A percentile compares a stretch with the other conserved stretches of the same genome.
Conservation (phyloP, 2,797 vertebrate genomes). For the Eremophila alpestris region DNA sequence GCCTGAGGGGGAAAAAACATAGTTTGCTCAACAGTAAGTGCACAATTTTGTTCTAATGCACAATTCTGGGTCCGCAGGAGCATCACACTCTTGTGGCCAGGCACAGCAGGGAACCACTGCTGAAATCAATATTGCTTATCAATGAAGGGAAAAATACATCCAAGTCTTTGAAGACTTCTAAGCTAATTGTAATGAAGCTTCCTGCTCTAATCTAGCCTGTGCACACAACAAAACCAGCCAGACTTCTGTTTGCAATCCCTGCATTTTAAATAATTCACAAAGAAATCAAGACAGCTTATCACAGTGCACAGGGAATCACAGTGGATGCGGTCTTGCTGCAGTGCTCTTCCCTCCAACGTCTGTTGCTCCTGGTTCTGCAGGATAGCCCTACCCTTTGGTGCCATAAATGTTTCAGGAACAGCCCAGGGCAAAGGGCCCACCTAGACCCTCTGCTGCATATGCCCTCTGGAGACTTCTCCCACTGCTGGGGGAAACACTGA, state of each 20-base stretch:
- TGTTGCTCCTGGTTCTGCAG: neutral
- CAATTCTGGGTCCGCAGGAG: neutral
- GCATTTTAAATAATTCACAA: conserved; percentile 57
- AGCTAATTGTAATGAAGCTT: conserved; percentile 35
- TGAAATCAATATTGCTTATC: conserved; percentile 53
- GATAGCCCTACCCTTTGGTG: neutral
- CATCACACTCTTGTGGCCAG: neutral
- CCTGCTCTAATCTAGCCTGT: conserved; percentile 42
- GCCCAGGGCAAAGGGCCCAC: neutral
- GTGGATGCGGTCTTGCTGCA: accelerated
- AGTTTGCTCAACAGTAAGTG: neutral
- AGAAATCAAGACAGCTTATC: conserved; percentile 41
- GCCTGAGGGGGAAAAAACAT: neutral
- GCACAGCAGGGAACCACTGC: neutral
- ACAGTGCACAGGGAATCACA: accelerated
- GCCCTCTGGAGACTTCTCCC: neutral
- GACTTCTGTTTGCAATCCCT: conserved; percentile 8
- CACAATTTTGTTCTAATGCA: conserved; percentile 9
- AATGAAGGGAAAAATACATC: conserved; percentile 27
- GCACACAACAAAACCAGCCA: neutral
- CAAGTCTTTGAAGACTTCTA: conserved; percentile 36
- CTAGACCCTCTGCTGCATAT: accelerated
- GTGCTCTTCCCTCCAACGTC: neutral
- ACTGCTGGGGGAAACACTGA: neutral
- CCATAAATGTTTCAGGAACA: neutral